Percentiles rank a stretch among this genome's conserved stretches.
Conservation (phyloP, 2,797 vertebrate genomes). For the Sternarchorhynchus goeldii region DNA sequence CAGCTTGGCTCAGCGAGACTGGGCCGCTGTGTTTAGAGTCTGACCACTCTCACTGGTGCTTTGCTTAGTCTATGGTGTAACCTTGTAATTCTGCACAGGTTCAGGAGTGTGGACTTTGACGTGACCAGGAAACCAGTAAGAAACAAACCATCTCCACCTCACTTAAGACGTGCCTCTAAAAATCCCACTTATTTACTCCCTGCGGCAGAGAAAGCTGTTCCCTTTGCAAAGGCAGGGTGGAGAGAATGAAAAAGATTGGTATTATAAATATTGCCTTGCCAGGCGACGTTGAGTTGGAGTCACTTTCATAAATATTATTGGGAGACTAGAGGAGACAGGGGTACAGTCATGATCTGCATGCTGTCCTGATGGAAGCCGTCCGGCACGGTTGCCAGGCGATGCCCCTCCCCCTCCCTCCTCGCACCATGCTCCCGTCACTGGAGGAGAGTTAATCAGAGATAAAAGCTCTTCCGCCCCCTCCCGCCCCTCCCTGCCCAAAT, state of each 20-base stretch:
- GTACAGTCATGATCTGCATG: slow-evolving; percentile 57
- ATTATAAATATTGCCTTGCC: slow-evolving; percentile 55
- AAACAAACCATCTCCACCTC: slow-evolving; percentile 1
- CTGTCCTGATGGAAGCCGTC: slow-evolving; percentile 66
- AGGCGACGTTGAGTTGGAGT: slow-evolving; percentile 51
- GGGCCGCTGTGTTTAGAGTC: slow-evolving; percentile 30
- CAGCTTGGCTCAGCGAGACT: not conserved
- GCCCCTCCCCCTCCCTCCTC: slow-evolving; percentile 20
- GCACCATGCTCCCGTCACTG: slow-evolving; percentile 44
- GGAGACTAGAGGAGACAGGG: slow-evolving; percentile 58
- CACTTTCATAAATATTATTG: slow-evolving; percentile 58
- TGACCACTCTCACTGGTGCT: slow-evolving; percentile 15
- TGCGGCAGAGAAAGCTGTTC: slow-evolving; percentile 20
- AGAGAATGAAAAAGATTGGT: slow-evolving; percentile 41
- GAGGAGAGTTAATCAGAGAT: slow-evolving; percentile 75
- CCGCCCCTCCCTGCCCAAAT: slow-evolving; percentile 52
- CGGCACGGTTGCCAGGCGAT: slow-evolving; percentile 71
- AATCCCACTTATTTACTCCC: slow-evolving; percentile 21
- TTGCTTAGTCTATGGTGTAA: slow-evolving; percentile 36
- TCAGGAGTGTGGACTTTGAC: not conserved
- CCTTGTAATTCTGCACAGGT: not conserved
- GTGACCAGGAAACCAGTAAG: not conserved
- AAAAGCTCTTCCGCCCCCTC: slow-evolving; percentile 67
- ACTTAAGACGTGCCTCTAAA: slow-evolving; percentile 28
- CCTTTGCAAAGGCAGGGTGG: slow-evolving; percentile 21